Base-by-base conservation (phyloP, 2,888 invertebrate species). In the Zhuqinia jingwanae region DNA sequence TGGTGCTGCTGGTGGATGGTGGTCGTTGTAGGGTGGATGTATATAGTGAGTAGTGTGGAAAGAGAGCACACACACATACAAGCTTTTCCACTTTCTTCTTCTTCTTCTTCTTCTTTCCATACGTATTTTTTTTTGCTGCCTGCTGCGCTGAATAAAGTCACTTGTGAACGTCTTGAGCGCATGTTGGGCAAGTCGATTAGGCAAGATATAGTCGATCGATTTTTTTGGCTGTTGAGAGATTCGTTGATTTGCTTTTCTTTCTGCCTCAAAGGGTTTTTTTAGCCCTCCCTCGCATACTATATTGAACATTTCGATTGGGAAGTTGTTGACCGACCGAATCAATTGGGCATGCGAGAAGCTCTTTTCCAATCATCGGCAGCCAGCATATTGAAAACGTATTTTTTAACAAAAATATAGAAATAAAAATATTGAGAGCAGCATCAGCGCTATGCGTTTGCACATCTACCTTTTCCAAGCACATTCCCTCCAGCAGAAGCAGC, bases 131-230 rank as follows among this genome's bases (percentile, higher is more conserved):
- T n/a, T n/a, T n/a, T n/a, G n/a, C n/a, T 68, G 78, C 85, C 78
- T 87, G 87, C 89, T 90, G 90, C 90, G 90, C 90, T 90, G 83
- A 89, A 90, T 90, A 90, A 90, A 89, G 88, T 86, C 89, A 84
- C 75, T 82, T 75, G 76, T 77, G 80, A 89, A 87, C 89, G 90
- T 90, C 90, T 90, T 90, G 89, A 90, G 91, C 91, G 91, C 91
- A 91, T 91, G 91, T 89, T 90, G 90, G 89, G 91, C 90, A 91
- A 91, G 90, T 90, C 91, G 90, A 91, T 91, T 90, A 90, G 85
- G 87, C 90, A 90, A 89, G 91, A 90, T 91, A 90, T 90, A 90
- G 90, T 89, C 88, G 89, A 91, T 91, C 90, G 91, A 91, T 91
- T 90, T 90, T 90, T 91, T 90, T 87, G 89, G 87, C 82, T 86